Evolutionary conservation across 2,797 vertebrate species (phyloP).

Genomic region (Prionace glauca): DNA sequence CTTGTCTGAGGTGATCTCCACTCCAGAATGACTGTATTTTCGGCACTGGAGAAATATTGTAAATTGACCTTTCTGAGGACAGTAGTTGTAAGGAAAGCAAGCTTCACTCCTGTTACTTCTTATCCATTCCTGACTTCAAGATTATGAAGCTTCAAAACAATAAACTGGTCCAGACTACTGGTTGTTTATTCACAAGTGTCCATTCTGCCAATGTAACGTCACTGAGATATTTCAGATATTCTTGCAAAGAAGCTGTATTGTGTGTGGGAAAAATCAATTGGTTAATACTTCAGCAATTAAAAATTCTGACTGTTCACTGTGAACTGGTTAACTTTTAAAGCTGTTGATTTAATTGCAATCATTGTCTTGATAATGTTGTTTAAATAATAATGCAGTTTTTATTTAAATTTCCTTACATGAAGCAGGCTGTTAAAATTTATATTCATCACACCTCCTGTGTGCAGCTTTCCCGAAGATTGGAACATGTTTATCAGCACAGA

Average conservation of each 20-base stretch:
- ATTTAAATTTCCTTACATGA: neutral
- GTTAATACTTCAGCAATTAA: neutral
- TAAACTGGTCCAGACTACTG: neutral
- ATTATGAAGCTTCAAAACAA: neutral
- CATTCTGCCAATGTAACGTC: neutral
- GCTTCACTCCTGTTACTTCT: neutral
- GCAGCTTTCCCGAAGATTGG: neutral
- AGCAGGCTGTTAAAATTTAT: slow-evolving; percentile 21
- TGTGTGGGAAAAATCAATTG: neutral
- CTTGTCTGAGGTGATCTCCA: neutral
- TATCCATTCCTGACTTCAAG: neutral
- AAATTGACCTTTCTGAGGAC: neutral
- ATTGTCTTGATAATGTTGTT: neutral
- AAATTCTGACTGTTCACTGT: neutral
- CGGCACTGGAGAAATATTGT: neutral
- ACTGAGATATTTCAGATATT: neutral
- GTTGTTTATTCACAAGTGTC: neutral
- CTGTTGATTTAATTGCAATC: neutral
- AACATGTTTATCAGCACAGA: slow-evolving; percentile 30
- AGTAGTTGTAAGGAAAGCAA: neutral
- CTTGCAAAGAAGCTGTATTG: neutral
- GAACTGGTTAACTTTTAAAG: neutral
- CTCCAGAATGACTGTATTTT: neutral
- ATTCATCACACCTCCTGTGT: slow-evolving; percentile 17
- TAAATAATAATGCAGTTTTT: neutral